Evolutionary conservation across 2,113 vertebrate species (phyloP).

Genomic region (Oryzias celebensis): DNA sequence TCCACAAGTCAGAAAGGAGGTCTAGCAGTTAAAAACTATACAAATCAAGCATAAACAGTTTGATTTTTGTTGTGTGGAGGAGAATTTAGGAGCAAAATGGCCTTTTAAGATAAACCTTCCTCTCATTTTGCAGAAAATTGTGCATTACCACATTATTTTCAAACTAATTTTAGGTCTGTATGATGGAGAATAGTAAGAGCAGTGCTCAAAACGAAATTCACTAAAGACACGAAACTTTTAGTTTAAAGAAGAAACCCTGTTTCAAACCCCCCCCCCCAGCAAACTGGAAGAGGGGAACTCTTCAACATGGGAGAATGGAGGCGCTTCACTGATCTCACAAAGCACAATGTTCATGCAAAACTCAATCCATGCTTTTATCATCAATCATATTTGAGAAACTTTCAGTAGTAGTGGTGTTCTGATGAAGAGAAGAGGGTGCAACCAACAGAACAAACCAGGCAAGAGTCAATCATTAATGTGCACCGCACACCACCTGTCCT

Average conservation of each 20-base stretch:
- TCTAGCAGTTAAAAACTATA: not conserved
- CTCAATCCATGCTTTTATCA: constrained; percentile 13
- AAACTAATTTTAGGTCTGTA: too few relatives aligned
- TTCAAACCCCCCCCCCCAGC: not conserved
- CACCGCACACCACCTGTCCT: constrained; percentile 67
- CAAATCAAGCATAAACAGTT: constrained; percentile 10
- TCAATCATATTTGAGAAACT: constrained; percentile 15
- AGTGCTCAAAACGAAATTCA: too few relatives aligned
- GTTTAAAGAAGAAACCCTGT: not conserved
- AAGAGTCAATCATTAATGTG: constrained; percentile 34
- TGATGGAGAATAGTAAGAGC: too few relatives aligned
- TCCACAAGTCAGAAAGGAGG: constrained; percentile 40
- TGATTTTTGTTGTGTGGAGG: not conserved
- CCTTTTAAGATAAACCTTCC: too few relatives aligned
- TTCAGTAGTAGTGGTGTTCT: not conserved
- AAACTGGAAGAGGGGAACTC: not conserved
- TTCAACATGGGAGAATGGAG: not conserved
- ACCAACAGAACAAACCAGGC: constrained; percentile 46
- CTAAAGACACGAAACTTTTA: not conserved
- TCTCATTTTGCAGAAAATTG: too few relatives aligned
- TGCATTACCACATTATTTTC: too few relatives aligned
- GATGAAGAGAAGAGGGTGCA: constrained; percentile 35
- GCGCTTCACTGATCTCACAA: not conserved
- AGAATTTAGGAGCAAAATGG: too few relatives aligned
- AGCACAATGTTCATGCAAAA: constrained; percentile 47